Evolutionary conservation across 2,888 invertebrate species (phyloP).

Genomic region (Poecilobothrus nobilitatus): DNA sequence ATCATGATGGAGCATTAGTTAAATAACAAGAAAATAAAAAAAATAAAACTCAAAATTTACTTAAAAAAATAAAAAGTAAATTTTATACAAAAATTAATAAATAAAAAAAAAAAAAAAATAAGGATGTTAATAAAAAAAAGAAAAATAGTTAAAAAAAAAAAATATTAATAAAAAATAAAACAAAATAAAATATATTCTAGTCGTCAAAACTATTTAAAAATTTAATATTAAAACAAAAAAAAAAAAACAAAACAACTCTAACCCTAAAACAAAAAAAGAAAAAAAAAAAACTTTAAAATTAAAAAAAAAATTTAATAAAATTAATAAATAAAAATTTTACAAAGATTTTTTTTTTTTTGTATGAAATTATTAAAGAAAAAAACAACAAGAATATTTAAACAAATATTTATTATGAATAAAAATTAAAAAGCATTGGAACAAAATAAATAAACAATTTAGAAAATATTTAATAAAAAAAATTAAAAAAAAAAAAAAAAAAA

Average conservation of each 20-base stretch:
- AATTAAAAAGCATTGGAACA: neutral
- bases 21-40: no score
- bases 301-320: neutral
- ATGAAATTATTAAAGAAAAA: neutral
- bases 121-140: no score
- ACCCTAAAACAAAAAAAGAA: no score
- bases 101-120: no score
- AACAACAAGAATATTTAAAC: neutral
- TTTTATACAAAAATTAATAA: no score
- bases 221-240: neutral
- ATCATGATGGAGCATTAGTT: no score
- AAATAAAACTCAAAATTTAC: no score
- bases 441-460: neutral
- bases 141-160: no score
- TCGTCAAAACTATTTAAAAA: neutral
- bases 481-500: no score
- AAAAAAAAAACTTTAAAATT: neutral
- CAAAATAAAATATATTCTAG: neutral
- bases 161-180: no score
- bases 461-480: neutral
- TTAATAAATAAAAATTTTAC: neutral
- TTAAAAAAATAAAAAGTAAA: no score
- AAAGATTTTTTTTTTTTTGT: neutral
- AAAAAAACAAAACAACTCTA: no score
- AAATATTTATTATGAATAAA: neutral